Evolutionary conservation across 1,140 invertebrate genomes (phyloP), one percentile per base, ranked within the genome.

Genomic region (Idris sp.): DNA sequence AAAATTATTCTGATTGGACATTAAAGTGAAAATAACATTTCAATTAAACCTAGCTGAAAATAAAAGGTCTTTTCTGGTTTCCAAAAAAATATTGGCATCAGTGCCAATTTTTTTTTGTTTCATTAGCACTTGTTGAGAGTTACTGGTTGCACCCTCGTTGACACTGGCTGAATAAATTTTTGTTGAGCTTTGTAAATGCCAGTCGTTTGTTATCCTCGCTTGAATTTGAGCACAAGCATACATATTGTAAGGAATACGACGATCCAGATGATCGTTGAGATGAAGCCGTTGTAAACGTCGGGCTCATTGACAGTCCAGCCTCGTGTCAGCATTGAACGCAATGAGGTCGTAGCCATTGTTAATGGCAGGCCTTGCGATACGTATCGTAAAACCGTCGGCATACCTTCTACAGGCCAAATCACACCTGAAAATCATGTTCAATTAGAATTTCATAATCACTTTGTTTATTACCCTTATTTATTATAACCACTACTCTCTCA

Each of bases 241-340:
- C 95, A 96, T 48, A 96, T 90, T 22, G 93, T 90, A 74, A 97
- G 89, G 83, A 97, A 95, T n/a, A 95, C 84, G 1, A 92, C 87
- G 74, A 96, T 96, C 97, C 97, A 98, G 7, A 90, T 89, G n/a
- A 96, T 89, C 0, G 95, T 96, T 13, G 96, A 91, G 2, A 97
- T 87, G 81, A 95, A 98, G 7, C 97, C 97, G 71, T 92, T 91
- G 88, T 96, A 98, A 0, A 98, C 96, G 26, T 93, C 92, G 0
- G 92, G 89, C 77, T 96, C 92, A 0, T 89, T 81, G 44, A 98
- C 91, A 7, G 89, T 90, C 96, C 96, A 98, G 5, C 97, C 97
- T 69, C 96, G 90, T 0, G 96, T 96, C 18, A 98, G 88, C 79
- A 98, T 94, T 13, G 94, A 94, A 46, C 97, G 89, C 56, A 98